These are phyloP conservation scores for Lutjanus argentimaculatus DNA, from an alignment of 2,797 vertebrate genomes.

Conservation along the genomic window DNA sequence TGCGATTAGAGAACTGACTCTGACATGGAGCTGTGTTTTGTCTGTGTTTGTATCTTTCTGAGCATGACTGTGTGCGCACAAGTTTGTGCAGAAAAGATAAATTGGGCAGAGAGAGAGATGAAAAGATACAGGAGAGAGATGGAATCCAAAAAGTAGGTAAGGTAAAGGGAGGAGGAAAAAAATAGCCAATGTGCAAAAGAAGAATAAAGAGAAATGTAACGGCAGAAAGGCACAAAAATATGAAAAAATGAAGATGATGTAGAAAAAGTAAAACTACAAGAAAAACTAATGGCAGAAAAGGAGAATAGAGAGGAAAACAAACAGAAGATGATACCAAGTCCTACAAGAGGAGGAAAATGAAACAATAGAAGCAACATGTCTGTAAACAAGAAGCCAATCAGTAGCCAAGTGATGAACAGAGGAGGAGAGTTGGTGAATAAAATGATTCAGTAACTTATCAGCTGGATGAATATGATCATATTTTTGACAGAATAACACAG, in stretches of 20 bases:
- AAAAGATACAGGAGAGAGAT: background rate
- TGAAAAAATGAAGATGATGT: background rate
- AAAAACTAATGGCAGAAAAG: background rate
- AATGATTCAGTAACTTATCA: constrained; percentile 1
- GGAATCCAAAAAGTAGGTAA: background rate
- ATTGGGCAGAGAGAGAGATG: background rate
- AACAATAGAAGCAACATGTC: background rate
- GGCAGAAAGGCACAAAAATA: background rate
- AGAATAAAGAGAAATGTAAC: background rate
- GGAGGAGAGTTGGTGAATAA: background rate
- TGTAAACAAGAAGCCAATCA: background rate
- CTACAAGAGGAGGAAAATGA: background rate
- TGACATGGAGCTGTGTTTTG: constrained; percentile 1
- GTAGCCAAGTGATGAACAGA: background rate
- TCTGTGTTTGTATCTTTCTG: constrained; percentile 6
- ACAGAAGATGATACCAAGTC: background rate
- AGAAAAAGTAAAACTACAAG: background rate
- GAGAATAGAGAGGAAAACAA: background rate
- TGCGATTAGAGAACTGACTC: constrained; percentile 36
- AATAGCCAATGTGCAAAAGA: fast-evolving
- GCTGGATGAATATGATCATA: background rate
- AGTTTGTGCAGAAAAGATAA: background rate
- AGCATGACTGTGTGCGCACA: background rate
- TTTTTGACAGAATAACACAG: too few relatives aligned
- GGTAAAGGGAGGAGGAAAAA: background rate